Base-by-base conservation (phyloP, 2,797 vertebrate genomes). In the Danio albolineatus region DNA sequence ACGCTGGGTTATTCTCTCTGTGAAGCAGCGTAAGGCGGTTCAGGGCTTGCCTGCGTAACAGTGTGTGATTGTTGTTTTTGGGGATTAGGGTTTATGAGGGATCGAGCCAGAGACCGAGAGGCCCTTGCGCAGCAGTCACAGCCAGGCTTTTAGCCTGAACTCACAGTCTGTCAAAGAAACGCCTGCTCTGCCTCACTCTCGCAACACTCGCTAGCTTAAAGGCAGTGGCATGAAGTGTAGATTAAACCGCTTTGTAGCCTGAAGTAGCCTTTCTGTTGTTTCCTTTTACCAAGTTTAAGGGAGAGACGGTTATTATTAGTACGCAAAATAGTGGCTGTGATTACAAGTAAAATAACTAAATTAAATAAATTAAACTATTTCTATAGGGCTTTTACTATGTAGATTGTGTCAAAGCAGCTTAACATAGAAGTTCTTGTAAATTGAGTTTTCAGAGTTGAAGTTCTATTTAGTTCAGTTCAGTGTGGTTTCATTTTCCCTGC, bases 41-140 rank as follows among this genome's bases (percentile, higher is more conserved):
- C 72, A 57, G 80, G 65, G 57, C 75, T 78, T 76, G 78, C 69
- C 76, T 74, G 12, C 70, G 21, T 60, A 76, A 85, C 86, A 85
- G 73, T 74, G 75, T 77, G 85, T 80, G 86, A 89, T 89, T 92
- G 91, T 91, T 91, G 85, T 90, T 91, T 89, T 88, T 89, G 83
- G 86, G 87, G 87, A 93, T 93, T 92, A 89, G 60, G 81, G 86
- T 76, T 85, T 86, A 89, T 88, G 84, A 75, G 38, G 1, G 53
- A 67, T 72, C n/a, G 10, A 51, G 43, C 46, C n/a, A 67, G 78
- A 79, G 81, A 71, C 65, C 4, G 75, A 73, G 66, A 69, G 77
- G 73, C 77, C 80, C 54, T 78, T 28, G 44, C 56, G 43, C 56
- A 51, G 54, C 53, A 80, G 66, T 41, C 76, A 49, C 44, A 59